Conservation (phyloP, 2,888 invertebrate species). For the Geophilus truncorum region DNA sequence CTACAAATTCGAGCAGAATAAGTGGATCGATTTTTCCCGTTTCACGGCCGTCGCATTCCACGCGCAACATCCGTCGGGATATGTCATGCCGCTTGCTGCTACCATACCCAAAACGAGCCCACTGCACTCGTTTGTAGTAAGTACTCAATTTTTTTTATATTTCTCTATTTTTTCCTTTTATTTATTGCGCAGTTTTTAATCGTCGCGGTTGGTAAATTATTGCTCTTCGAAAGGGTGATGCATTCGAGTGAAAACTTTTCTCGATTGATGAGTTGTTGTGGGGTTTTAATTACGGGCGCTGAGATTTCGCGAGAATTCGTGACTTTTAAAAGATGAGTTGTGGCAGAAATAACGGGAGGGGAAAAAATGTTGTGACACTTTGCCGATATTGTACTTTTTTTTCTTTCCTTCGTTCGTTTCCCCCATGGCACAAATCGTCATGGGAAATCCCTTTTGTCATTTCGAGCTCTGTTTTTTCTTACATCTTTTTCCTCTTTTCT, state of each 20-base stretch:
- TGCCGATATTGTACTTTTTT: not conserved
- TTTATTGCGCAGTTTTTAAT: too few relatives aligned
- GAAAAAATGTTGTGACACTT: not conserved
- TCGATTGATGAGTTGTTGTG: not conserved
- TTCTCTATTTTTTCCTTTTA: too few relatives aligned
- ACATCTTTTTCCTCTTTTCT: too few relatives aligned
- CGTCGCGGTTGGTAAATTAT: too few relatives aligned
- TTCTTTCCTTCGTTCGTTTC: not conserved
- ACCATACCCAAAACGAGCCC: not conserved
- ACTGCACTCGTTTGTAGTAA: too few relatives aligned
- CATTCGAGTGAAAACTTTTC: too few relatives aligned
- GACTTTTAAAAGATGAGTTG: too few relatives aligned
- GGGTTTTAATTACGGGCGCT: too few relatives aligned
- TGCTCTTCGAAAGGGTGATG: too few relatives aligned
- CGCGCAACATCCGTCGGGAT: conserved; percentile 27
- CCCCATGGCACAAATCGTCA: not conserved
- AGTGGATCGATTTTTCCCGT: conserved; percentile 8
- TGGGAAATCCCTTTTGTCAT: conserved; percentile 17
- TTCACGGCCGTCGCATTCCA: conserved; percentile 27
- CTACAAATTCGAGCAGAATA: conserved; percentile 5
- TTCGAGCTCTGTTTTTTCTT: not conserved
- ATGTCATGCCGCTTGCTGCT: conserved; percentile 1
- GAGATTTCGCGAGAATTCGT: too few relatives aligned
- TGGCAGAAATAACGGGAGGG: not conserved
- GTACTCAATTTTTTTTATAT: too few relatives aligned